These are phyloP conservation scores for Gasterosteus aculeatus DNA, from an alignment of 2,113 vertebrate genomes.

Conservation along the genomic window DNA sequence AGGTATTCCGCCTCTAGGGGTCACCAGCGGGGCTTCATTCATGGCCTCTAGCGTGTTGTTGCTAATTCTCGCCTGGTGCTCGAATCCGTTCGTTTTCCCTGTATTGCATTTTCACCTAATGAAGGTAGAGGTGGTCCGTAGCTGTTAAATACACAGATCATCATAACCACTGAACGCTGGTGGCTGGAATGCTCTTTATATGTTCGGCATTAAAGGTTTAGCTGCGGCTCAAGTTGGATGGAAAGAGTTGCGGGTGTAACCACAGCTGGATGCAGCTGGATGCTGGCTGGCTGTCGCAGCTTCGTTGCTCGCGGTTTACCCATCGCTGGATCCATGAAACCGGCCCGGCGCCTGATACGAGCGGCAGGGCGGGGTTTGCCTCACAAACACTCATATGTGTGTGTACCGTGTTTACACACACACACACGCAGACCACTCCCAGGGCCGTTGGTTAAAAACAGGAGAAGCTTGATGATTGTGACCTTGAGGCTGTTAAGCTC, in stretches of 20 bases:
- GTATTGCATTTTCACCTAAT: not conserved
- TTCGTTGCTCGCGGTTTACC: slow-evolving; percentile 48
- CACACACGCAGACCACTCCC: not conserved
- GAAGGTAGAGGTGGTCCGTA: not conserved
- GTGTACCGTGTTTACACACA: not conserved
- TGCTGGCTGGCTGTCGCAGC: slow-evolving; percentile 19
- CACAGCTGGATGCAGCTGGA: slow-evolving; percentile 35
- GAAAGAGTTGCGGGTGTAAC: slow-evolving; percentile 32
- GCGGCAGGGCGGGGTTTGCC: slow-evolving; percentile 9
- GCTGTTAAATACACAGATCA: not conserved
- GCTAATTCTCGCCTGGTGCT: not conserved
- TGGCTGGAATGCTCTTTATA: not conserved
- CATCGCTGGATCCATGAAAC: slow-evolving; percentile 33
- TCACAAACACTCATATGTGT: not conserved
- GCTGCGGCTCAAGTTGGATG: not conserved
- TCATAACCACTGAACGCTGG: not conserved
- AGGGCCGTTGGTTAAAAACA: not conserved
- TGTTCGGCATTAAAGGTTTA: not conserved
- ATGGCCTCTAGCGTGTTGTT: not conserved
- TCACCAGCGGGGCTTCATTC: not conserved
- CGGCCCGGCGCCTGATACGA: slow-evolving; percentile 36
- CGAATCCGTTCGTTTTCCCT: not conserved
- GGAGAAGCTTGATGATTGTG: slow-evolving; percentile 1
- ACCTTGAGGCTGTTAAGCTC: not conserved
- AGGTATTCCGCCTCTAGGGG: not conserved